Evolutionary conservation across 1,140 invertebrate species (phyloP).

Genomic region (Drosophila sp.): DNA sequence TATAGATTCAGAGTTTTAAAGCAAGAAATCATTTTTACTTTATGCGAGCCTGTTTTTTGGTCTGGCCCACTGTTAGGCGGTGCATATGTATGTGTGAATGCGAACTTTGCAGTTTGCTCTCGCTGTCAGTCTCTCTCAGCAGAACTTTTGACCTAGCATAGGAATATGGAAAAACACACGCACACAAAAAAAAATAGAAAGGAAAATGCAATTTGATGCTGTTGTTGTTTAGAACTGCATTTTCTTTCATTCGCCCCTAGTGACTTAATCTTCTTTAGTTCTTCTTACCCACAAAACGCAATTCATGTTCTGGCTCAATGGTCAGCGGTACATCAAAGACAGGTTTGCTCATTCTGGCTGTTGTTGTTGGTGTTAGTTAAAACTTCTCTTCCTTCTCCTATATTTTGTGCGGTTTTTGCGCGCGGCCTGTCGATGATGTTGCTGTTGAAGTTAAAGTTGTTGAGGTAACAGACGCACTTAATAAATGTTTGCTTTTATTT

Average conservation of each 20-base stretch:
- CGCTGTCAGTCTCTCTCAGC: constrained; percentile 8
- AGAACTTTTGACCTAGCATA: constrained; percentile 22
- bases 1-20: too few relatives aligned
- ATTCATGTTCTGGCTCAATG: constrained; percentile 77
- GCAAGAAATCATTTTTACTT: too few relatives aligned
- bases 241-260: neutral
- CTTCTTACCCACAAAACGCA: constrained; percentile 78
- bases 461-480: constrained; percentile 32
- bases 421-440: constrained; percentile 15
- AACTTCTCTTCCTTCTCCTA: constrained; percentile 20
- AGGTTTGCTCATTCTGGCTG: constrained; percentile 61
- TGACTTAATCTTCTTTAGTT: neutral
- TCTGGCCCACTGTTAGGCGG: neutral
- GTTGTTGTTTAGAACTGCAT: constrained; percentile 18
- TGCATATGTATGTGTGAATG: constrained; percentile 41
- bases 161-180: constrained; percentile 6
- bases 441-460: constrained; percentile 15
- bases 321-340: constrained; percentile 53
- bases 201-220: constrained; percentile 14
- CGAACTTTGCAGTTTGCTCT: constrained; percentile 75
- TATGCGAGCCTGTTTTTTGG: too few relatives aligned
- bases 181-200: constrained; percentile 8
- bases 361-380: constrained; percentile 33
- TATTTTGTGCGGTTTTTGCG: constrained; percentile 35
- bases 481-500: constrained; percentile 22